Percentiles rank a stretch among this genome's conserved stretches.
phyloP scores from a whole-genome alignment of 1,140 invertebrate genomes.

The Drosophila murphyi region DNA sequence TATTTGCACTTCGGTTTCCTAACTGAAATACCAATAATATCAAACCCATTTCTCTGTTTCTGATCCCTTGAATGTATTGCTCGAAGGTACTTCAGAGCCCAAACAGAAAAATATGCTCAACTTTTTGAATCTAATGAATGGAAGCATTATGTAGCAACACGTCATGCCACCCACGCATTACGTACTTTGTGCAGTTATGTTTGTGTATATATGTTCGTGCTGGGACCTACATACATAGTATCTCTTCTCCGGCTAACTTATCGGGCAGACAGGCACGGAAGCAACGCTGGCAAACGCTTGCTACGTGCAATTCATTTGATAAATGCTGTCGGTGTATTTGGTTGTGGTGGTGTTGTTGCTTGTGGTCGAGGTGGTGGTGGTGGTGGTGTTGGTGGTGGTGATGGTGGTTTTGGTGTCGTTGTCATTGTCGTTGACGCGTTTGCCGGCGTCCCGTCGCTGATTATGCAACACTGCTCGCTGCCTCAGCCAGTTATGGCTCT shows the following conservation, averaged over 20 bases:
- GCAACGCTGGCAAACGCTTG: constrained; percentile 67
- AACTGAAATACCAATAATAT: no score
- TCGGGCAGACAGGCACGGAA: constrained; percentile 57
- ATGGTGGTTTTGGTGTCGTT: constrained; percentile 48
- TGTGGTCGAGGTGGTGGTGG: neutral
- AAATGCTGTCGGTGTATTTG: constrained; percentile 66
- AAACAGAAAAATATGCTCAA: neutral
- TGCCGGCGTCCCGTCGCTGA: constrained; percentile 51
- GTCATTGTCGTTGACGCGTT: constrained; percentile 58
- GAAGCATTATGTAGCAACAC: neutral
- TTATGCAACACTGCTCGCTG: constrained; percentile 61
- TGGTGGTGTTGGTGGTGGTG: constrained; percentile 31
- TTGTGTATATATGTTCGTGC: neutral
- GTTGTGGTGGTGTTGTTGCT: constrained; percentile 43
- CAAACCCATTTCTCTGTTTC: no score
- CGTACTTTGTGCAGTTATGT: neutral
- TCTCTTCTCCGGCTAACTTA: constrained; percentile 35
- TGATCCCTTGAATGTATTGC: no score
- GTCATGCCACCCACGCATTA: constrained; percentile 9
- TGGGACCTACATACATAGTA: constrained; percentile 27
- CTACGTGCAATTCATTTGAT: constrained; percentile 81
- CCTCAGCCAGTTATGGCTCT: constrained; percentile 31
- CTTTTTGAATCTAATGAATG: neutral
- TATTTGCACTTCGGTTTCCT: no score
- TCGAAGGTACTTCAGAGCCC: no score